These are phyloP conservation scores for Sylvicola fuscatus DNA, from an alignment of 2,888 invertebrate genomes.

Conservation along the genomic window DNA sequence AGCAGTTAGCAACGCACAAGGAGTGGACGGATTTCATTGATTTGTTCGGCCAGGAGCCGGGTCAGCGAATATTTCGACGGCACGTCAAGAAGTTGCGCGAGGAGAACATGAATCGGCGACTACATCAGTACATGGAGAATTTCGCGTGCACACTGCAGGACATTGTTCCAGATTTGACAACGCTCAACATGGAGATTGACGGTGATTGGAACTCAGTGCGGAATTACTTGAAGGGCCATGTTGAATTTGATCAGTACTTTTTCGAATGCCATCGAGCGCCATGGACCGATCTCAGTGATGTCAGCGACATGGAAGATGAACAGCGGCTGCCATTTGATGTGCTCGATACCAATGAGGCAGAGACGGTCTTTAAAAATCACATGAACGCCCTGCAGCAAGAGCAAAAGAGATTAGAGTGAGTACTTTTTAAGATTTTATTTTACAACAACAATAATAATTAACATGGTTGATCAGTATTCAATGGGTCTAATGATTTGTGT, in stretches of 20 bases:
- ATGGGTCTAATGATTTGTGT: too few relatives aligned
- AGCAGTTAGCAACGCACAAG: conserved; percentile 66
- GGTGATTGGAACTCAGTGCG: conserved; percentile 72
- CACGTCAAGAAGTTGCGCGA: conserved; percentile 66
- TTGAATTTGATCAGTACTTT: conserved; percentile 87
- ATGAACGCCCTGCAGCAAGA: conserved; percentile 81
- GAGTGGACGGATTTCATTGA: conserved; percentile 81
- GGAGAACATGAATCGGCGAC: conserved; percentile 53
- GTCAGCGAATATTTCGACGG: conserved; percentile 52
- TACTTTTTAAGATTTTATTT: conserved; percentile 11
- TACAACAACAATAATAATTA: too few relatives aligned
- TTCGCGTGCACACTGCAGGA: conserved; percentile 57
- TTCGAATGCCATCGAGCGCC: conserved; percentile 61
- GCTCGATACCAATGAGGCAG: conserved; percentile 76
- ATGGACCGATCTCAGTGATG: conserved; percentile 53
- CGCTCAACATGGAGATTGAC: conserved; percentile 29
- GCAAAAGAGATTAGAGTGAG: conserved; percentile 80
- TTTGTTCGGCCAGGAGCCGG: conserved; percentile 70
- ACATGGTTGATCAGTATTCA: too few relatives aligned
- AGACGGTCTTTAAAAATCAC: conserved; percentile 78
- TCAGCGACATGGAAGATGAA: conserved; percentile 37
- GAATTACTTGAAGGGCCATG: conserved; percentile 68
- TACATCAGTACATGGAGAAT: conserved; percentile 56
- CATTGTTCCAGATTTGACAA: conserved; percentile 55
- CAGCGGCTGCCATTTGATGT: conserved; percentile 82